Evolutionary conservation across 1,140 invertebrate species (phyloP).

Genomic region (Lycorma delicatula): DNA sequence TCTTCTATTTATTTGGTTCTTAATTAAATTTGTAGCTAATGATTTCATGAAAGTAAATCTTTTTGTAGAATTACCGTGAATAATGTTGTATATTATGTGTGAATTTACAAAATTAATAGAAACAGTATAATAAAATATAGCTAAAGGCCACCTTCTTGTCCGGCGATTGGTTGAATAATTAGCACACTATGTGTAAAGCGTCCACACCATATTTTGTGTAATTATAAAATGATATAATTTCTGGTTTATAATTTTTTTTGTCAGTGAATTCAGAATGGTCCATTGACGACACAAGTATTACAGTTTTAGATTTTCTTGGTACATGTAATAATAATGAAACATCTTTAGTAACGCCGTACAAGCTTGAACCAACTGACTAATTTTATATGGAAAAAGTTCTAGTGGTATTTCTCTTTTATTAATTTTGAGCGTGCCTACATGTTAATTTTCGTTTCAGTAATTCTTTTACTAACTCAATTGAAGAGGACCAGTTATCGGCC

Average conservation of each 20-base stretch:
- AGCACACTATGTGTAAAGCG: neutral
- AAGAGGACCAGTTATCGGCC: neutral
- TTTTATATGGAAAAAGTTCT: neutral
- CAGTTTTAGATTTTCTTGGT: neutral
- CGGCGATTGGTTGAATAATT: neutral
- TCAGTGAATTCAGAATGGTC: neutral
- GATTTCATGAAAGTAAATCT: neutral
- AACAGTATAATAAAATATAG: neutral
- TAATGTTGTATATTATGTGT: neutral
- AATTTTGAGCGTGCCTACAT: too few relatives aligned
- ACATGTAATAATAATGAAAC: too few relatives aligned
- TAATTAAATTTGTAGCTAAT: neutral
- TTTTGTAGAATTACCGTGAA: neutral
- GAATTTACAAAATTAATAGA: neutral
- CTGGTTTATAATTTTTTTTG: neutral
- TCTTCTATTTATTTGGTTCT: neutral
- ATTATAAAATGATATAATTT: neutral
- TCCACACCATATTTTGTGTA: neutral
- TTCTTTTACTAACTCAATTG: neutral
- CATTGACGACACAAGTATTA: neutral
- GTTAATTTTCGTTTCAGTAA: too few relatives aligned
- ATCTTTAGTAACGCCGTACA: neutral
- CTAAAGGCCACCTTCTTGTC: neutral
- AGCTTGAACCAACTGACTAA: neutral
- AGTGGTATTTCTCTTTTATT: neutral